Conservation (phyloP, 1,140 invertebrate species). For the Drosophila kepulauana region DNA sequence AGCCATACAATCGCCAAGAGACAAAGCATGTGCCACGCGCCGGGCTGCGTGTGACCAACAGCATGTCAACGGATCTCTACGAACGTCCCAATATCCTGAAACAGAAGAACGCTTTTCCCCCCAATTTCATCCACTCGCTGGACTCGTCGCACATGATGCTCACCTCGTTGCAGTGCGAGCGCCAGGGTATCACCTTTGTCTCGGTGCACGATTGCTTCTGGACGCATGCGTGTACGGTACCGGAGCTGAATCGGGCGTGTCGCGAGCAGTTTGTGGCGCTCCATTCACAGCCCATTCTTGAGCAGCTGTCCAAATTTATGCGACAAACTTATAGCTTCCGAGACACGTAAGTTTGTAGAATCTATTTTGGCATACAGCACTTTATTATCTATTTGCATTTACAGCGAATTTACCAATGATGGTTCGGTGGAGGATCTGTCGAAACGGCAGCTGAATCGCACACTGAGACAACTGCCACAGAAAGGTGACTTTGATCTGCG, state of each 20-base stretch:
- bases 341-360: constrained; percentile 86
- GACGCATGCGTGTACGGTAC: constrained; percentile 96
- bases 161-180: constrained; percentile 94
- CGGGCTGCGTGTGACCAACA: constrained; percentile 45
- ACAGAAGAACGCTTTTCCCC: constrained; percentile 99
- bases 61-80: constrained; percentile 78
- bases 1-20: constrained; percentile 91
- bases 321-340: constrained; percentile 88
- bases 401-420: constrained; percentile 86
- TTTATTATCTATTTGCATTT: constrained; percentile 5
- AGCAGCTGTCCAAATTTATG: constrained; percentile 93
- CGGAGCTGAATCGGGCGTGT: constrained; percentile 97
- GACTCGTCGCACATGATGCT: constrained; percentile 99
- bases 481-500: constrained; percentile 92
- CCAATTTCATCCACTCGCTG: constrained; percentile 99
- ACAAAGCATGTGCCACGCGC: constrained; percentile 38
- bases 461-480: constrained; percentile 88
- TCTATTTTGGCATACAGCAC: neutral
- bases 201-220: constrained; percentile 99
- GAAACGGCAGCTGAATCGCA: constrained; percentile 88
- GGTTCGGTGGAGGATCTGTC: constrained; percentile 86
- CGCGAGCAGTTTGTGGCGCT: constrained; percentile 98
- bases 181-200: constrained; percentile 94
- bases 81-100: constrained; percentile 95
- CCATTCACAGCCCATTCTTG: constrained; percentile 96